These are phyloP conservation scores for Esox lucius DNA, from an alignment of 2,797 vertebrate species.

Conservation along the genomic window DNA sequence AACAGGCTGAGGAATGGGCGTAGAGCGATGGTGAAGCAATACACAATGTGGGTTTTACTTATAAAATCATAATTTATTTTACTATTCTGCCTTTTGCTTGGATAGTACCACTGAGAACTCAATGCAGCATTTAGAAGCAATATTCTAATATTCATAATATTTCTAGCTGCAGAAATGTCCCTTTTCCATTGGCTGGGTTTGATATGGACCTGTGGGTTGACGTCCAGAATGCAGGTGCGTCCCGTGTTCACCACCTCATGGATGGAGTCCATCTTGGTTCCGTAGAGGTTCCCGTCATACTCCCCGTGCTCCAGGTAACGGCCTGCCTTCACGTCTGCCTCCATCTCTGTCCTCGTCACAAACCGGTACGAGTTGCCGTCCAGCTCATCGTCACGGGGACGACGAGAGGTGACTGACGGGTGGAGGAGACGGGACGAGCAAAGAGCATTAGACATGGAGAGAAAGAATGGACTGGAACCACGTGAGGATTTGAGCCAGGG, in stretches of 20 bases:
- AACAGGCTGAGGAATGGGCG: too few species aligned
- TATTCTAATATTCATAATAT: too few species aligned
- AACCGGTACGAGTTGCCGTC: conserved; percentile 93
- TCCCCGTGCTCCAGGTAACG: conserved; percentile 96
- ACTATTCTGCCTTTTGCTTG: too few species aligned
- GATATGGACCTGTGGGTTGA: conserved; percentile 90
- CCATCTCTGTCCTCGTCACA: conserved; percentile 91
- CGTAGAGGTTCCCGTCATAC: conserved; percentile 97
- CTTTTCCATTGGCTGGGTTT: not conserved
- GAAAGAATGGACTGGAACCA: not conserved
- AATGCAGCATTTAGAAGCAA: too few species aligned
- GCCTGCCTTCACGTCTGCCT: conserved; percentile 90
- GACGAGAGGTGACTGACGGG: conserved; percentile 88
- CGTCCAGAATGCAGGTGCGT: conserved; percentile 94
- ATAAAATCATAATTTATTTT: too few species aligned
- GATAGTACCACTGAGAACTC: too few species aligned
- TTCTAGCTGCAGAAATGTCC: too few species aligned
- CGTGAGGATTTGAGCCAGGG: not conserved
- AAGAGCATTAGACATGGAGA: not conserved
- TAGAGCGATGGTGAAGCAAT: too few species aligned
- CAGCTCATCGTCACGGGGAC: conserved; percentile 92
- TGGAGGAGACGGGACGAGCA: not conserved
- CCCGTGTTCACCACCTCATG: conserved; percentile 90
- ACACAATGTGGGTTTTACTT: too few species aligned
- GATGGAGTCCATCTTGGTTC: conserved; percentile 97